phyloP scores from a whole-genome alignment of 1,140 invertebrate species.

The Pantala flavescens region DNA sequence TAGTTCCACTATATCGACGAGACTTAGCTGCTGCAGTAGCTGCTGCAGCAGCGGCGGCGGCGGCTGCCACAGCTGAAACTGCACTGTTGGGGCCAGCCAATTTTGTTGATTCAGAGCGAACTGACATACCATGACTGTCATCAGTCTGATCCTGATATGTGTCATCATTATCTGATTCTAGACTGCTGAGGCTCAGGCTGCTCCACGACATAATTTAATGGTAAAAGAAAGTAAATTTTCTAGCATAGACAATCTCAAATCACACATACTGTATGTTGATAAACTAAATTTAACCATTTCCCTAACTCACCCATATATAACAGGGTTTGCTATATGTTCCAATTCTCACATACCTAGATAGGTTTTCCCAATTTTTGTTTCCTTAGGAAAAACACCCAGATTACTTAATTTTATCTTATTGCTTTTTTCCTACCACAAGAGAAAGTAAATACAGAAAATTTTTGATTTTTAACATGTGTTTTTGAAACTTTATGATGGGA shows the following conservation, averaged over 20 bases:
- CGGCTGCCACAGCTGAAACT: neutral
- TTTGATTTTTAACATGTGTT: no score
- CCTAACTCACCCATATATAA: no score
- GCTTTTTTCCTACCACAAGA: no score
- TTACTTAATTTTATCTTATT: no score
- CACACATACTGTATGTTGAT: no score
- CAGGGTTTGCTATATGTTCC: no score
- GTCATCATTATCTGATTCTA: conserved; percentile 60
- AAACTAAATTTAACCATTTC: no score
- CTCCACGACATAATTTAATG: conserved; percentile 16
- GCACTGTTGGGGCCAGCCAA: neutral
- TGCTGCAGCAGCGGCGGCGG: conserved; percentile 20
- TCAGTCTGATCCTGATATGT: conserved; percentile 39
- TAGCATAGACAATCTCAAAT: conserved; percentile 7
- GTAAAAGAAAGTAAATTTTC: conserved; percentile 14
- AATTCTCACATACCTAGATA: no score
- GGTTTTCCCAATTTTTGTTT: no score
- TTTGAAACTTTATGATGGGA: no score
- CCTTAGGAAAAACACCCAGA: no score
- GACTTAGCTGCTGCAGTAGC: conserved; percentile 21
- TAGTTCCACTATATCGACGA: conserved; percentile 17
- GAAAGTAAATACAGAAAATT: no score
- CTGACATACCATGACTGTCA: conserved; percentile 36
- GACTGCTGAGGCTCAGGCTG: conserved; percentile 59
- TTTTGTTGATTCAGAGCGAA: neutral